A percentile compares a stretch with the other conserved stretches of the same genome.
These are phyloP conservation scores for Cynodonichthys magdalenae DNA, from an alignment of 2,797 vertebrate genomes.

Conservation along the genomic window DNA sequence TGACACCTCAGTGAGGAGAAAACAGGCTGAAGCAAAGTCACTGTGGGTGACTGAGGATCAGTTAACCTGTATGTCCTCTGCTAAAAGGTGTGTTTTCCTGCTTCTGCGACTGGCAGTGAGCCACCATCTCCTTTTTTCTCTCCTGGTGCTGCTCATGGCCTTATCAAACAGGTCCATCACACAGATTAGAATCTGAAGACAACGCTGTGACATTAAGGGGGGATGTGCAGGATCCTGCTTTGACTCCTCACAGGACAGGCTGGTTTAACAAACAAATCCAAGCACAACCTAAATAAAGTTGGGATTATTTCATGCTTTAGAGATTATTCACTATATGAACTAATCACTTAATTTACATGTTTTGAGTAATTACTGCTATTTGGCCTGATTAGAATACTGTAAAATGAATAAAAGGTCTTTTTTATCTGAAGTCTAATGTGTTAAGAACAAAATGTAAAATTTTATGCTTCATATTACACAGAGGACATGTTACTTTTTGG, in stretches of 20 bases:
- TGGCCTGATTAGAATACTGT: no score
- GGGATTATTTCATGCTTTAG: constrained; percentile 5
- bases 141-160: constrained; percentile 51
- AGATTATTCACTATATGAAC: no score
- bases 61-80: constrained; percentile 56
- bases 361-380: no score
- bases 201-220: constrained; percentile 18
- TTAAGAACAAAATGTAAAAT: no score
- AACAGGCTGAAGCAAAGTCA: constrained; percentile 34
- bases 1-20: constrained; percentile 34
- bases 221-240: constrained; percentile 38
- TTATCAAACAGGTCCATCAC: constrained; percentile 70
- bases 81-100: constrained; percentile 39
- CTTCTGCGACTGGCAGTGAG: constrained; percentile 54
- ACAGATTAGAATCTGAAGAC: constrained; percentile 77
- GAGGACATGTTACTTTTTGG: no score
- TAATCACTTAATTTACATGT: no score
- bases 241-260: constrained; percentile 35
- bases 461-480: no score
- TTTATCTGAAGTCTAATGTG: no score
- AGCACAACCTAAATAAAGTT: constrained; percentile 14
- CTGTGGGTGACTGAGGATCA: constrained; percentile 35
- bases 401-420: no score
- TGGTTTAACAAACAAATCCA: constrained; percentile 47
- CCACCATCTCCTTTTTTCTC: constrained; percentile 37